These are phyloP conservation scores for Orussus abietinus DNA, from an alignment of 1,140 invertebrate species.

Conservation along the genomic window DNA sequence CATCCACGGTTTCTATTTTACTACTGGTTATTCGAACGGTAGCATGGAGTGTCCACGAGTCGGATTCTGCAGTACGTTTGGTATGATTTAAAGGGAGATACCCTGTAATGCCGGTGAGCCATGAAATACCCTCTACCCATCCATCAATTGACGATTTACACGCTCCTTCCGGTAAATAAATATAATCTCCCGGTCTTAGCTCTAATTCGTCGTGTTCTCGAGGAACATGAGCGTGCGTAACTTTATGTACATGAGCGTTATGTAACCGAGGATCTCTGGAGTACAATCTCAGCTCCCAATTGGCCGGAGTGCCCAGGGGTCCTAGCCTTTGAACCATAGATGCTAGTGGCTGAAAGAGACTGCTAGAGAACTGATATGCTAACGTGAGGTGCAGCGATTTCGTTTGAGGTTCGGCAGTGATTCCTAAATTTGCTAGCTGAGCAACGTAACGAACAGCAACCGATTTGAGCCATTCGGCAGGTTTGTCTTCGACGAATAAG, in stretches of 20 bases:
- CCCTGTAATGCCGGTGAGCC: constrained; percentile 77
- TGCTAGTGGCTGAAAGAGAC: constrained; percentile 69
- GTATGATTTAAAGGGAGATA: constrained; percentile 79
- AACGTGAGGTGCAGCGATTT: constrained; percentile 84
- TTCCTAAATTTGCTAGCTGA: constrained; percentile 70
- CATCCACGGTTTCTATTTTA: constrained; percentile 34
- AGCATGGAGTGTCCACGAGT: constrained; percentile 85
- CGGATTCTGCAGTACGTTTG: constrained; percentile 77
- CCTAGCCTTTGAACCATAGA: constrained; percentile 69
- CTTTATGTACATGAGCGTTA: constrained; percentile 71
- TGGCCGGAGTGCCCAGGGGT: constrained; percentile 58
- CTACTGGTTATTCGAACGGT: constrained; percentile 56
- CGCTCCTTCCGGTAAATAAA: constrained; percentile 74
- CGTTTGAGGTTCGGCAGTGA: constrained; percentile 66
- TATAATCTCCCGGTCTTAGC: constrained; percentile 78
- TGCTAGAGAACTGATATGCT: constrained; percentile 79
- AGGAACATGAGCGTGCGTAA: constrained; percentile 73
- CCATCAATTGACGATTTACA: constrained; percentile 72
- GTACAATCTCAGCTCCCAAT: constrained; percentile 83
- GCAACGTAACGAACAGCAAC: constrained; percentile 73
- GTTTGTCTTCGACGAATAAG: constrained; percentile 74
- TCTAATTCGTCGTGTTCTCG: constrained; percentile 80
- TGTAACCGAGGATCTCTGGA: constrained; percentile 73
- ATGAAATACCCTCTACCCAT: constrained; percentile 84
- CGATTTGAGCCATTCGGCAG: constrained; percentile 71